These are phyloP conservation scores for Metellina segmentata DNA, from an alignment of 2,888 invertebrate genomes.

Conservation along the genomic window DNA sequence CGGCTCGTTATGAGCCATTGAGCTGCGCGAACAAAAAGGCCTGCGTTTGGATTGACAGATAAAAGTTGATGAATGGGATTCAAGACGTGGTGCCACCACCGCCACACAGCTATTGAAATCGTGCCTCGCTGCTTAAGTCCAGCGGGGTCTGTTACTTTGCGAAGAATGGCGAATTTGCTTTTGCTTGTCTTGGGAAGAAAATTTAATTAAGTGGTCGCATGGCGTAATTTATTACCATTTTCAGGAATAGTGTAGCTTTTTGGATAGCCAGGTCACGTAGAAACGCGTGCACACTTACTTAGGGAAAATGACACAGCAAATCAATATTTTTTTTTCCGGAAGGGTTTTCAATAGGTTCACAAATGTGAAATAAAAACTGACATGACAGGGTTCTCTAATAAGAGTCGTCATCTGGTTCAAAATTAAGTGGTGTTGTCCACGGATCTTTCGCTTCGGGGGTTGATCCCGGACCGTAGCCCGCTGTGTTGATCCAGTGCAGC, in stretches of 20 bases:
- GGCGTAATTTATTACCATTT: neutral
- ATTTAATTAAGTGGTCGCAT: conserved; percentile 20
- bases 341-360: too few species aligned
- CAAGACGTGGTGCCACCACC: conserved; percentile 14
- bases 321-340: too few species aligned
- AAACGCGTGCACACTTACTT: neutral
- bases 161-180: conserved; percentile 12
- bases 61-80: conserved; percentile 38
- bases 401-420: too few species aligned
- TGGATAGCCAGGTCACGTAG: neutral
- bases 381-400: too few species aligned
- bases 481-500: too few species aligned
- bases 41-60: conserved; percentile 42
- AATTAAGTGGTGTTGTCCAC: too few species aligned
- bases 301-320: too few species aligned
- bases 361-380: too few species aligned
- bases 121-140: conserved; percentile 9
- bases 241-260: neutral
- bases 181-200: neutral
- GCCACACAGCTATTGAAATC: conserved; percentile 13
- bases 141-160: neutral
- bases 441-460: too few species aligned
- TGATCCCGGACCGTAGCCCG: too few species aligned
- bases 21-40: conserved; percentile 31
- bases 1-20: conserved; percentile 37